A percentile compares a stretch with the other conserved stretches of the same genome.
phyloP scores from a whole-genome alignment of 2,113 vertebrate genomes.

The Neogale vison region DNA sequence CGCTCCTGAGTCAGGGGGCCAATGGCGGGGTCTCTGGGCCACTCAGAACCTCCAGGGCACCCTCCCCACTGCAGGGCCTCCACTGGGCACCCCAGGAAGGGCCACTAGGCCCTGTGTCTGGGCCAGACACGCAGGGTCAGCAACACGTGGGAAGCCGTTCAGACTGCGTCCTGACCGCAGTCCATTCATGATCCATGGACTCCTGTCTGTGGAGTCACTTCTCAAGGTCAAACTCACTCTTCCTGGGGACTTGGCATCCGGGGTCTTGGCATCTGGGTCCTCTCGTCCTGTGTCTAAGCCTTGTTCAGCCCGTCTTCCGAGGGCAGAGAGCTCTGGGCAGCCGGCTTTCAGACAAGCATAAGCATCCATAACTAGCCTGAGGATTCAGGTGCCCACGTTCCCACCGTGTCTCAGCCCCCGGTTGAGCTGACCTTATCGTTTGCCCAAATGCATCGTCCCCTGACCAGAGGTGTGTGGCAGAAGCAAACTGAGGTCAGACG shows the following conservation, averaged over 20 bases:
- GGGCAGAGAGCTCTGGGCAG: neutral
- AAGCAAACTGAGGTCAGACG: too few species aligned
- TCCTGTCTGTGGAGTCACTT: neutral
- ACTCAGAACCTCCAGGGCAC: neutral
- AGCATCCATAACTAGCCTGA: neutral
- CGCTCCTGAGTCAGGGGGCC: neutral
- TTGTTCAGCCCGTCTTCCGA: neutral
- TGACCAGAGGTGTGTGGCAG: neutral
- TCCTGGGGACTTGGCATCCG: neutral
- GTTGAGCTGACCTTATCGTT: neutral
- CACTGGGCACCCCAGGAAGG: rapidly evolving
- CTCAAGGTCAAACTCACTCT: neutral
- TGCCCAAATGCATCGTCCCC: neutral
- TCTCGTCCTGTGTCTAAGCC: neutral
- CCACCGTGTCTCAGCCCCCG: neutral
- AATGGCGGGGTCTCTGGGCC: neutral
- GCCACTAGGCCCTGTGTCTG: neutral
- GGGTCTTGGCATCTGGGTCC: neutral
- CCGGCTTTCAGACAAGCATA: neutral
- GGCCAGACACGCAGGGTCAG: neutral
- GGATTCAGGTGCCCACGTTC: too few species aligned
- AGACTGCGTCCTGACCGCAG: neutral
- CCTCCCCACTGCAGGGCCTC: neutral
- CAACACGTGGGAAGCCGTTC: neutral
- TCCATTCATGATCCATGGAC: neutral